phyloP scores from a whole-genome alignment of 2,113 vertebrate genomes.

The Thinocorus orbignyianus region DNA sequence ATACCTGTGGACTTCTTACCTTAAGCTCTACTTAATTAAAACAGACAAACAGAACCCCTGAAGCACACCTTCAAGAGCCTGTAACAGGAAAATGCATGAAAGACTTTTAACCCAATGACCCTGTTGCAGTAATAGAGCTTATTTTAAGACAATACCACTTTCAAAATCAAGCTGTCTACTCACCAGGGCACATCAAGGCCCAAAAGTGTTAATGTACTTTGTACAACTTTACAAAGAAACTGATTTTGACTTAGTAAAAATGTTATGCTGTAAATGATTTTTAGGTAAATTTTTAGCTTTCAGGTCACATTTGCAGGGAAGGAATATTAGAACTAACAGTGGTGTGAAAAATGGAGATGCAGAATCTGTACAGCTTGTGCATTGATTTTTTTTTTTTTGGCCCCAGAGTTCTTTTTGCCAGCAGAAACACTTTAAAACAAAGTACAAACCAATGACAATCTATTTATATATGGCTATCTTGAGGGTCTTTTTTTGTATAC shows the following conservation, averaged over 20 bases:
- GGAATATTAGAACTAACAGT: constrained; percentile 39
- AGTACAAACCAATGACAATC: constrained; percentile 9
- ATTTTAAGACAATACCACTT: not conserved
- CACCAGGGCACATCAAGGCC: not conserved
- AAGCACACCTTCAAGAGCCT: not conserved
- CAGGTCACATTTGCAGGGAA: constrained; percentile 37
- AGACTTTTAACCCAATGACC: not conserved
- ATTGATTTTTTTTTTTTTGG: constrained; percentile 25
- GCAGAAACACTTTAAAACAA: constrained; percentile 24
- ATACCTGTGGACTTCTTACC: not conserved
- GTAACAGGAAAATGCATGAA: not conserved
- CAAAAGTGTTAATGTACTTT: not conserved
- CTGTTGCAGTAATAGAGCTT: not conserved
- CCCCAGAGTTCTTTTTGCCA: constrained; percentile 13
- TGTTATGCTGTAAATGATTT: constrained; percentile 31
- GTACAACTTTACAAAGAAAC: not conserved
- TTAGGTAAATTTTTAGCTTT: constrained; percentile 49
- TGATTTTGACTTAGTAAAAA: constrained; percentile 33
- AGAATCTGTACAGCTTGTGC: not conserved
- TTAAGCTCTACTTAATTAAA: not conserved
- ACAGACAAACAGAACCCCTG: not conserved
- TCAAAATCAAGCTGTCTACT: not conserved
- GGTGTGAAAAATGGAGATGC: constrained; percentile 54
- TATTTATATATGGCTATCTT: not conserved
- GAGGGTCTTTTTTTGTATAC: not conserved